Percentiles rank a stretch among this genome's conserved stretches.
Evolutionary conservation across 2,797 vertebrate species (phyloP).

Genomic region (Pangasius sanitwongsei): DNA sequence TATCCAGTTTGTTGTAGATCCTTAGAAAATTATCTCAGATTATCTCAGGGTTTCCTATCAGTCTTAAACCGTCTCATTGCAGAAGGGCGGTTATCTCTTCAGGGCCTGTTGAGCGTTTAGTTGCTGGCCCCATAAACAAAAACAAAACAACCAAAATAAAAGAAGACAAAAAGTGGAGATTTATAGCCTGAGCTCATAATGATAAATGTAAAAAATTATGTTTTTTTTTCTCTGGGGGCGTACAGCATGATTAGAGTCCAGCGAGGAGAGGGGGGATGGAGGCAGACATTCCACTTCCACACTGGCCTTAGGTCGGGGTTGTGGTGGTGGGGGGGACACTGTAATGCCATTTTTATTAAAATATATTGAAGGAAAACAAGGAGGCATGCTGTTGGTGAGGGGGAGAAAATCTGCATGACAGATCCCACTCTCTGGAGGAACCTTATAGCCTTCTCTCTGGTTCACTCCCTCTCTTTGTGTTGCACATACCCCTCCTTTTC

Average conservation of each 20-base stretch:
- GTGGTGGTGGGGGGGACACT: conserved; percentile 33
- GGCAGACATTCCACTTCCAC: conserved; percentile 74
- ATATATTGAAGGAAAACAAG: conserved; percentile 73
- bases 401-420: conserved; percentile 65
- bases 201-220: background rate
- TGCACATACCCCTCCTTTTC: conserved; percentile 1
- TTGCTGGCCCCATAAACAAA: background rate
- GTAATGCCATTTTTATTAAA: conserved; percentile 84
- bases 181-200: background rate
- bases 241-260: conserved; percentile 52
- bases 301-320: conserved; percentile 59
- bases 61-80: background rate
- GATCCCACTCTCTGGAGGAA: conserved; percentile 48
- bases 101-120: background rate
- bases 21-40: conserved; percentile 23
- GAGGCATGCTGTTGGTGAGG: conserved; percentile 54
- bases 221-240: conserved; percentile 50
- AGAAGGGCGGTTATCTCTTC: background rate
- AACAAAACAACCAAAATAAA: background rate
- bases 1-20: conserved; percentile 18
- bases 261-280: conserved; percentile 46
- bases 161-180: background rate
- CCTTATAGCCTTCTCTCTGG: conserved; percentile 49
- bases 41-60: conserved; percentile 1
- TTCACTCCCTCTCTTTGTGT: conserved; percentile 6